Conservation (phyloP, 2,888 invertebrate genomes). For the Drosophila prostipennis region DNA sequence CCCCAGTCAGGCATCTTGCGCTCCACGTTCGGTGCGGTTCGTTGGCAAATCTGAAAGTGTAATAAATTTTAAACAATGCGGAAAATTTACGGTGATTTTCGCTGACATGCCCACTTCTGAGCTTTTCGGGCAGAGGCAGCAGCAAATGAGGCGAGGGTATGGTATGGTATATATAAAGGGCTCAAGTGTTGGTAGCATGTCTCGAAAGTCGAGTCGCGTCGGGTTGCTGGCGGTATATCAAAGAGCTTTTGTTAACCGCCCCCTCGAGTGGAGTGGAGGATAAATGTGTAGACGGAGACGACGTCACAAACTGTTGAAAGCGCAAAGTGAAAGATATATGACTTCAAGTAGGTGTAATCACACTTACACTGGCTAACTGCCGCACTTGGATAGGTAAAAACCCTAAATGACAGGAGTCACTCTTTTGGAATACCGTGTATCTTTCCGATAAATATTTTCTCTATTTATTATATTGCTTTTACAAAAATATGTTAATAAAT, state of each 20-base stretch:
- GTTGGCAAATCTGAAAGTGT: constrained; percentile 72
- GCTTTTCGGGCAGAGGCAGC: constrained; percentile 50
- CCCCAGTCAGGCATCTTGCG: constrained; percentile 8
- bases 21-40: constrained; percentile 20
- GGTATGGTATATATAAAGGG: constrained; percentile 5
- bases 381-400: constrained; percentile 30
- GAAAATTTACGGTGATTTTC: constrained; percentile 79
- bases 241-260: constrained; percentile 66
- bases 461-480: too few species aligned
- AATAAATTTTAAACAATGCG: constrained; percentile 80
- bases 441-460: too few species aligned
- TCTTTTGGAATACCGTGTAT: neutral
- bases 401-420: constrained; percentile 1
- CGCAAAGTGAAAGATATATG: constrained; percentile 80
- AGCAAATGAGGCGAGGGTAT: constrained; percentile 29
- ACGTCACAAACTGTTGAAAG: constrained; percentile 80
- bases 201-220: constrained; percentile 52
- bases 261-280: constrained; percentile 47
- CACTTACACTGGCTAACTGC: constrained; percentile 47
- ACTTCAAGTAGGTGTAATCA: constrained; percentile 77
- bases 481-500: too few species aligned
- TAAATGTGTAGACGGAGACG: constrained; percentile 65
- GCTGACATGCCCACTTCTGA: constrained; percentile 77
- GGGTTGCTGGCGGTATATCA: constrained; percentile 68
- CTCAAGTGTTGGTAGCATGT: constrained; percentile 67